phyloP scores from a whole-genome alignment of 2,888 invertebrate species.

The Conomelus anceps region DNA sequence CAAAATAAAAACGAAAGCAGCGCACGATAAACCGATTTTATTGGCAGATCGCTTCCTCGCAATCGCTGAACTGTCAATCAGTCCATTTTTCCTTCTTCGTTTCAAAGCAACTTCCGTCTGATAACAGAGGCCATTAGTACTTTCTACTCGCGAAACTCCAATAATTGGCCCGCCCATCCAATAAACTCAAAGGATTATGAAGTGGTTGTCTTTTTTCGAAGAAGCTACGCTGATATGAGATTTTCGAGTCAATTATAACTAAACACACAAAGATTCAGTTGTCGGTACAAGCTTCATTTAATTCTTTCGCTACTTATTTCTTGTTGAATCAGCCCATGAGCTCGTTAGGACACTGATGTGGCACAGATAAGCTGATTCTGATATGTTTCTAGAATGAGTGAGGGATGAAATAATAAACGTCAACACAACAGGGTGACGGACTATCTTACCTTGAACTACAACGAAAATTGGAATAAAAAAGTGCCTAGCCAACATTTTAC shows the following conservation, averaged over 20 bases:
- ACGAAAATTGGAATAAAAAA: too few relatives aligned
- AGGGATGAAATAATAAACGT: too few relatives aligned
- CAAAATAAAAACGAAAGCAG: neutral
- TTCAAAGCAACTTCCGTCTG: neutral
- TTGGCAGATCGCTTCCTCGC: neutral
- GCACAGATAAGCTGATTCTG: too few relatives aligned
- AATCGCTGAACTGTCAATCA: neutral
- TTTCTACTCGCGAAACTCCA: too few relatives aligned
- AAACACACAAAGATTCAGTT: neutral
- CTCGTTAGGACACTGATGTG: too few relatives aligned
- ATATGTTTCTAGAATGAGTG: too few relatives aligned
- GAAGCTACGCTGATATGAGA: neutral
- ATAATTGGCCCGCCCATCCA: neutral
- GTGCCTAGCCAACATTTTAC: too few relatives aligned
- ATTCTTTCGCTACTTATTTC: neutral
- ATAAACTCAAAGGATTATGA: neutral
- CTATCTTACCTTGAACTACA: too few relatives aligned
- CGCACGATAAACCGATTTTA: neutral
- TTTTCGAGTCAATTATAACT: neutral
- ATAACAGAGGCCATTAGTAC: neutral
- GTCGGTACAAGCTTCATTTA: neutral
- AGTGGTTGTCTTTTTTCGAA: neutral
- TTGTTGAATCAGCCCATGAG: too few relatives aligned
- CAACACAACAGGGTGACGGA: too few relatives aligned
- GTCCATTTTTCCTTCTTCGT: neutral